Conservation (phyloP, 2,113 vertebrate species). For the Cichladusa arquata region DNA sequence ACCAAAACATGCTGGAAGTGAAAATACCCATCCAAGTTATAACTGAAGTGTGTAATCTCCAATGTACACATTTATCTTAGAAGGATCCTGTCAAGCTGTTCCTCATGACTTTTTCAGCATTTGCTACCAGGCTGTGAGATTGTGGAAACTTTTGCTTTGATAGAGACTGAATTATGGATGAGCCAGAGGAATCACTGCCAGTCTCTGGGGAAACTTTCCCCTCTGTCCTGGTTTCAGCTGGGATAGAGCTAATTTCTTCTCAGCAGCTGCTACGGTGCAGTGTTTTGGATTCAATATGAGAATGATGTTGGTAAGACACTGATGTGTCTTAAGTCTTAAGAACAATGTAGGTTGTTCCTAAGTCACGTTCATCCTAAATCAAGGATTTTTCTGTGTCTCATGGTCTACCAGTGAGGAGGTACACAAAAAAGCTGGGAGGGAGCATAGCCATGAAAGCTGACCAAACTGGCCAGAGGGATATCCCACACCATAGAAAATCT, state of each 20-base stretch:
- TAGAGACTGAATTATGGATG: not conserved
- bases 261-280: not conserved
- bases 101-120: conserved; percentile 3
- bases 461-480: not conserved
- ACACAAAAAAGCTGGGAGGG: not conserved
- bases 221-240: not conserved
- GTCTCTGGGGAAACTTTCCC: not conserved
- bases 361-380: not conserved
- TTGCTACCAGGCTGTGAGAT: not conserved
- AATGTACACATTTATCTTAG: conserved; percentile 32
- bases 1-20: not conserved
- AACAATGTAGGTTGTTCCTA: not conserved
- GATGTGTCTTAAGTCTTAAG: not conserved
- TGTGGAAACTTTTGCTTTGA: not conserved
- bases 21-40: not conserved
- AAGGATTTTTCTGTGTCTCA: not conserved
- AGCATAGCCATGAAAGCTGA: not conserved
- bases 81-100: conserved; percentile 28
- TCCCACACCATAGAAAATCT: not conserved
- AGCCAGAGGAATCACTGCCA: not conserved
- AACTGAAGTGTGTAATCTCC: not conserved
- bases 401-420: not conserved
- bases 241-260: not conserved
- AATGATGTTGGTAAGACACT: not conserved
- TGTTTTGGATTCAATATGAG: not conserved